Evolutionary conservation across 1,140 invertebrate genomes (phyloP).

Genomic region (Pristionchus pacificus): DNA sequence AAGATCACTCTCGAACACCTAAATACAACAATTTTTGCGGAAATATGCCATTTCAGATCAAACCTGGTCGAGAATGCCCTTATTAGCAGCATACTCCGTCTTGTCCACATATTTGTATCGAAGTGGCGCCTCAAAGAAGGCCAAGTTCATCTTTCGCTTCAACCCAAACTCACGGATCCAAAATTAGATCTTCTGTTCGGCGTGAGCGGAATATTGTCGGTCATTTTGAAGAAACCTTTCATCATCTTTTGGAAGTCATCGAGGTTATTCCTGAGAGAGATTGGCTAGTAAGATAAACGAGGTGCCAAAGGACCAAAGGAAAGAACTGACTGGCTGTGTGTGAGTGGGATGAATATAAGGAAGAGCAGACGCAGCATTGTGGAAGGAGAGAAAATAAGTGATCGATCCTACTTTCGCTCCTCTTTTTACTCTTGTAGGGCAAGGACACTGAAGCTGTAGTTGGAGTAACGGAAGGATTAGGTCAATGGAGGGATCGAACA

Average conservation of each 20-base stretch:
- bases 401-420: too few species aligned
- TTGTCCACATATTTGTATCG: constrained; percentile 22
- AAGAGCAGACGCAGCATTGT: background rate
- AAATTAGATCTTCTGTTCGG: constrained; percentile 20
- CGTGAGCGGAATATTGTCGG: constrained; percentile 17
- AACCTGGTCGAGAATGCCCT: constrained; percentile 25
- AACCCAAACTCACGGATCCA: constrained; percentile 19
- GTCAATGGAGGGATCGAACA: too few species aligned
- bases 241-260: constrained; percentile 22
- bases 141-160: constrained; percentile 10
- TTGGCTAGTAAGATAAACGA: too few species aligned
- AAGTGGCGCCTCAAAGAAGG: constrained; percentile 19
- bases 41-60: background rate
- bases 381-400: background rate
- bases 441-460: too few species aligned
- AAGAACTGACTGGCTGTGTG: too few species aligned
- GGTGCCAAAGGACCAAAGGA: too few species aligned
- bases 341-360: background rate
- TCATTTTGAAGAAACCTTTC: constrained; percentile 21
- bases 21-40: too few species aligned
- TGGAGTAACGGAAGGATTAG: background rate
- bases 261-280: background rate
- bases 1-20: constrained; percentile 34
- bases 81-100: constrained; percentile 32
- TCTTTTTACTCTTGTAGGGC: too few species aligned